These are phyloP conservation scores for Eurystomus glaucurus DNA, from an alignment of 2,797 vertebrate species.

Conservation along the genomic window DNA sequence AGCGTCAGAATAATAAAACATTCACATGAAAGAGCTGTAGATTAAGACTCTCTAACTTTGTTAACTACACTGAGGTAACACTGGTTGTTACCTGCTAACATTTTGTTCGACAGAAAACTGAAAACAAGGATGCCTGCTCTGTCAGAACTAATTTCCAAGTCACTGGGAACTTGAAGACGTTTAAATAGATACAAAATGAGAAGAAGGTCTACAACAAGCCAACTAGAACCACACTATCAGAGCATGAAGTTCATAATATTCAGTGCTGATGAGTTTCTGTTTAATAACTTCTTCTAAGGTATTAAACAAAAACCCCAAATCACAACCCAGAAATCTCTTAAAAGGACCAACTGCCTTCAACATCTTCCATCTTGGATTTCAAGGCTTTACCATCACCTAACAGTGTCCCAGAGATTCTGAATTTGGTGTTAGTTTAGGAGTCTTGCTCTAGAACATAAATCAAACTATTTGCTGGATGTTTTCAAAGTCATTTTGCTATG, in stretches of 20 bases:
- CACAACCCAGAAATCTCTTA: background rate
- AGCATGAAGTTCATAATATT: background rate
- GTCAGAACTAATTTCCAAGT: slow-evolving; percentile 33
- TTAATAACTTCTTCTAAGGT: background rate
- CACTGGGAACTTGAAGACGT: background rate
- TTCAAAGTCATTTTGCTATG: background rate
- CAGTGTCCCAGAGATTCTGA: background rate
- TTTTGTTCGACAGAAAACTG: background rate
- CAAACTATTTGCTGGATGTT: background rate
- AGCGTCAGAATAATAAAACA: background rate
- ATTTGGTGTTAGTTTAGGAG: background rate
- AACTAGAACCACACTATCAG: background rate
- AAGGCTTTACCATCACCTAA: background rate
- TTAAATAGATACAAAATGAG: background rate
- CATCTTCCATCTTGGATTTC: background rate
- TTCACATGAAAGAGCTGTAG: background rate
- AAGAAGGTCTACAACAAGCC: background rate
- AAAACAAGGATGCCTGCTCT: slow-evolving; percentile 19
- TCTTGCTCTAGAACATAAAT: background rate
- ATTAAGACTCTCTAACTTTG: slow-evolving; percentile 16
- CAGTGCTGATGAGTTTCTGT: background rate
- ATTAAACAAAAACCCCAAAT: background rate
- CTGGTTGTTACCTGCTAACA: slow-evolving; percentile 19
- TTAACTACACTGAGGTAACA: background rate
- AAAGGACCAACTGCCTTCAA: background rate